A percentile compares a stretch with the other conserved stretches of the same genome.
Evolutionary conservation across 2,797 vertebrate genomes (phyloP).

Genomic region (Takifugu ocellatus): DNA sequence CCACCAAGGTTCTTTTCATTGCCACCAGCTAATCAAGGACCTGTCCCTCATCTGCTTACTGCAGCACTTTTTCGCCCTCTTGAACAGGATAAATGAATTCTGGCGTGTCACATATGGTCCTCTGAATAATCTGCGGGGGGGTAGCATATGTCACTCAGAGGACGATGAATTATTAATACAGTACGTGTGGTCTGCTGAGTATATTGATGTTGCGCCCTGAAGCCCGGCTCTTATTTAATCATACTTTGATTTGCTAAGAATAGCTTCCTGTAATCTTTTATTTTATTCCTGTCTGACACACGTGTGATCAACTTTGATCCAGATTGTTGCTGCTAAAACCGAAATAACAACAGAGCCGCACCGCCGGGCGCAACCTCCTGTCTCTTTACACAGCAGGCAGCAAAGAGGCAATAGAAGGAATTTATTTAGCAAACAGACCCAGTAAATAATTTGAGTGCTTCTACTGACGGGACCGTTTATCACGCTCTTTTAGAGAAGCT

Average conservation of each 20-base stretch:
- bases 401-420: conserved; percentile 9
- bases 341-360: conserved; percentile 11
- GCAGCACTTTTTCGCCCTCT: conserved; percentile 29
- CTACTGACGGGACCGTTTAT: conserved; percentile 57
- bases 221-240: conserved; percentile 21
- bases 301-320: conserved; percentile 1
- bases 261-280: conserved; percentile 3
- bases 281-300: conserved; percentile 5
- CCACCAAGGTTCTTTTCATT: conserved; percentile 34
- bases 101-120: conserved; percentile 40
- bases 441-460: conserved; percentile 54
- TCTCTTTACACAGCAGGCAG: conserved; percentile 9
- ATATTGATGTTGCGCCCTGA: conserved; percentile 12
- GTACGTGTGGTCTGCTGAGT: conserved; percentile 7
- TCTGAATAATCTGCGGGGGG: conserved; percentile 32
- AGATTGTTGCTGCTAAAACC: conserved; percentile 4
- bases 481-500: conserved; percentile 38
- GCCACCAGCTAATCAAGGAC: conserved; percentile 41
- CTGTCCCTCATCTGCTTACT: conserved; percentile 43
- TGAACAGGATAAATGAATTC: conserved; percentile 45
- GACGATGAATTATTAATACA: conserved; percentile 22
- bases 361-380: not conserved
- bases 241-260: conserved; percentile 7
- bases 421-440: conserved; percentile 33
- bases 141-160: conserved; percentile 9